phyloP scores from a whole-genome alignment of 2,113 vertebrate genomes.

The Sterrhoptilus dennistouni region DNA sequence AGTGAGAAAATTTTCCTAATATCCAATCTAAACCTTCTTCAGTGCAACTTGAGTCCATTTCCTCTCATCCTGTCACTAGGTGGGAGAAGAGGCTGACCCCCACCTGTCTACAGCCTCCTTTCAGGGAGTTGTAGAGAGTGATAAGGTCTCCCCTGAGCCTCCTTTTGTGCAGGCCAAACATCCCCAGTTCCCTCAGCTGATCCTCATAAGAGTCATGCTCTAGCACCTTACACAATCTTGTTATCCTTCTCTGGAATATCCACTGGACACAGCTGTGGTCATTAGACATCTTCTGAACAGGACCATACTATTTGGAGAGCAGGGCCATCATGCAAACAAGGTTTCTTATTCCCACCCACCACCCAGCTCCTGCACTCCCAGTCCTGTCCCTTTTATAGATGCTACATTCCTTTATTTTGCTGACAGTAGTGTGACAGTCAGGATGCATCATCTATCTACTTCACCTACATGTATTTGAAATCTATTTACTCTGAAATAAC shows the following conservation, averaged over 20 bases:
- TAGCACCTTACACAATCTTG: background rate
- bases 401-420: background rate
- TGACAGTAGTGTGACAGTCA: background rate
- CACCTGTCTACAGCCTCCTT: background rate
- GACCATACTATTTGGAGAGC: background rate
- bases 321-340: background rate
- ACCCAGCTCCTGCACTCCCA: rapidly evolving
- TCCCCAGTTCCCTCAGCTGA: background rate
- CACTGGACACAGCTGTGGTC: background rate
- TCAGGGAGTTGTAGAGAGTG: background rate
- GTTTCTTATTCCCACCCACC: background rate
- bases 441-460: background rate
- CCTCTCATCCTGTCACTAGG: rapidly evolving
- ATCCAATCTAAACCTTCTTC: background rate
- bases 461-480: background rate
- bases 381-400: background rate
- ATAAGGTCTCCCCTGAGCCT: rapidly evolving
- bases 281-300: background rate
- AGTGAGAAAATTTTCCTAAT: background rate
- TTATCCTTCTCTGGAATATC: background rate
- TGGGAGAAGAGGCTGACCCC: rapidly evolving
- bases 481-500: background rate
- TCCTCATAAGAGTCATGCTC: background rate
- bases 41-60: background rate
- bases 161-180: background rate